Evolutionary conservation across 2,113 vertebrate genomes (phyloP), one percentile per base, ranked within the genome.

Genomic region (Dromaius novaehollandiae): DNA sequence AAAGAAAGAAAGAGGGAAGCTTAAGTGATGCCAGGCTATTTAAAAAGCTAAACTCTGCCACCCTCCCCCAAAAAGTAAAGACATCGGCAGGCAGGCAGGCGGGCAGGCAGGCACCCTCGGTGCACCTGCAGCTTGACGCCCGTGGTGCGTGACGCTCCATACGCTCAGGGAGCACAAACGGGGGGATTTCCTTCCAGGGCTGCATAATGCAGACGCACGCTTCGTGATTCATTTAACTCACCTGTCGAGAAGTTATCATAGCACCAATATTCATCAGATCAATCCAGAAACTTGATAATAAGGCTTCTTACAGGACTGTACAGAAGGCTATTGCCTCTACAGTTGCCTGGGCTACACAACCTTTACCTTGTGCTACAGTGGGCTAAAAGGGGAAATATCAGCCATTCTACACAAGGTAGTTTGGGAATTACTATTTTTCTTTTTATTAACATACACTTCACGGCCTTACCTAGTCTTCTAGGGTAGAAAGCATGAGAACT

Each of bases 111-210:
- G 58, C 69, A 25, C 55, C 38, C 68, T 63, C 58, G 36, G 65
- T 6, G 26, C 34, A 44, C 68, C 63, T 83, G 73, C 61, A 85
- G 81, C 42, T 79, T 78, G 74, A 51, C 38, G 17, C 36, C 13
- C 0, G 0, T 20, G 9, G 66, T 8, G 64, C 71, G 15, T 6
- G 6, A 16, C 1, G 5, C 7, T 16, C 4, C 34, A 19, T 34
- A 25, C 2, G 0, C 0, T 4, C 0, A 3, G 36, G 34, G 22
- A 14, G 21, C 1, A 2, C 19, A 7, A 93, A 48, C 44, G n/a
- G 36, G 76, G 1, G 28, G 55, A 76, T 79, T 82, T 70, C 56
- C 81, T 81, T 53, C 51, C 17, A 0, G 2, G 3, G 20, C 24
- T 7, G 44, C 20, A 13, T 13, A 69, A n/a, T 8, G 11, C 32